Evolutionary conservation across 2,797 vertebrate species (phyloP).

Genomic region (Dendrocincla tyrannina): DNA sequence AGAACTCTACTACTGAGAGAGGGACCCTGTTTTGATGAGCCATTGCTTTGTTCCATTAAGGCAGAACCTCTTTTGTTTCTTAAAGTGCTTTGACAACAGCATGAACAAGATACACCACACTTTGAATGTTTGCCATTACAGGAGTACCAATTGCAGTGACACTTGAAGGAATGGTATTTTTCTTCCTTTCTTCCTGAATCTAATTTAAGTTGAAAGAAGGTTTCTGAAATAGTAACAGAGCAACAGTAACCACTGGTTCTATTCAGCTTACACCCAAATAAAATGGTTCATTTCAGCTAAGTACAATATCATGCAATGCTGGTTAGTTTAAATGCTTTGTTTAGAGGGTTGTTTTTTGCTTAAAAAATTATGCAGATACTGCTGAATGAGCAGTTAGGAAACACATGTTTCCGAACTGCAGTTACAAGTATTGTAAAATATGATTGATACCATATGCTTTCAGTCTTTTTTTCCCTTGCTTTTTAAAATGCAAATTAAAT

Average conservation of each 20-base stretch:
- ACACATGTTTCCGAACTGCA: slow-evolving; percentile 68
- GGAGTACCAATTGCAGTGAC: neutral
- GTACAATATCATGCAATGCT: slow-evolving; percentile 49
- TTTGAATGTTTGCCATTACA: neutral
- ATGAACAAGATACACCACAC: neutral
- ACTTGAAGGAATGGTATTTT: slow-evolving; percentile 17
- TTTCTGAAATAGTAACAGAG: slow-evolving; percentile 44
- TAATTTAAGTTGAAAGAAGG: slow-evolving; percentile 46
- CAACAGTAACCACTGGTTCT: slow-evolving; percentile 7
- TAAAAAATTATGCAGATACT: slow-evolving; percentile 64
- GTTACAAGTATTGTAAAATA: slow-evolving; percentile 73
- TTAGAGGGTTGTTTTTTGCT: slow-evolving; percentile 65
- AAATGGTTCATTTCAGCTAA: slow-evolving; percentile 57
- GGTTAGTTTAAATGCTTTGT: slow-evolving; percentile 65
- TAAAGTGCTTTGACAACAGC: slow-evolving; percentile 34
- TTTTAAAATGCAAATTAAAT: slow-evolving; percentile 65
- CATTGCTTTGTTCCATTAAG: slow-evolving; percentile 16
- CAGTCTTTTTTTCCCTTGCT: slow-evolving; percentile 47
- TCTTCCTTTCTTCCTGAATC: slow-evolving; percentile 21
- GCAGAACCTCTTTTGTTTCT: neutral
- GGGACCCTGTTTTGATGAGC: slow-evolving; percentile 3
- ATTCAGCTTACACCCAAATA: slow-evolving; percentile 31
- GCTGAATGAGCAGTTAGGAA: slow-evolving; percentile 65
- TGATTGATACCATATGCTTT: slow-evolving; percentile 73
- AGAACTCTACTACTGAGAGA: neutral